Evolutionary conservation across 2,113 vertebrate genomes (phyloP).

Genomic region (Bostrychus sinensis): DNA sequence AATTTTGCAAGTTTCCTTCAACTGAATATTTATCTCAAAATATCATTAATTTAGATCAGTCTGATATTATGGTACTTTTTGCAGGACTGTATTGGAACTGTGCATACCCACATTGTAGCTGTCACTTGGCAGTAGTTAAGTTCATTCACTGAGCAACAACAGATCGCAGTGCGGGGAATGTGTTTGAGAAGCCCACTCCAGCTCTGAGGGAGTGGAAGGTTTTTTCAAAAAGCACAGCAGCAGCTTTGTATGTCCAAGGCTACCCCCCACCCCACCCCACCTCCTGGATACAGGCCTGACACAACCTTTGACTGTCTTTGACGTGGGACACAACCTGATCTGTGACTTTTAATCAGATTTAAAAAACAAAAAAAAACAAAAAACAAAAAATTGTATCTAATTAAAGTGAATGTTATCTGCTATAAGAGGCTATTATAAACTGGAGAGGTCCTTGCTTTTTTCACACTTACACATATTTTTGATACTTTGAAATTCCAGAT

Average conservation of each 20-base stretch:
- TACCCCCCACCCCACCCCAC: background rate
- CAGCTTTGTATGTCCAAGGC: background rate
- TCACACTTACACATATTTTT: no score
- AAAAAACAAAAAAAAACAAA: no score
- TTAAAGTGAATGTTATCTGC: background rate
- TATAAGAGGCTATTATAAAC: no score
- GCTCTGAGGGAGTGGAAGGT: background rate
- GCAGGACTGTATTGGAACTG: no score
- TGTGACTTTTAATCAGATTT: background rate
- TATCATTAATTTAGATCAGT: no score
- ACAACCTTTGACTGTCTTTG: background rate
- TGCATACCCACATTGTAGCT: background rate
- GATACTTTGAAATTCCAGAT: no score
- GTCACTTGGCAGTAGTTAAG: slow-evolving; percentile 11
- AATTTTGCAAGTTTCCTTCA: no score
- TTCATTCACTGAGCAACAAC: slow-evolving; percentile 18
- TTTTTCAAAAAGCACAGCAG: background rate
- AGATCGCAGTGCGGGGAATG: slow-evolving; percentile 24
- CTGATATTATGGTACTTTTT: no score
- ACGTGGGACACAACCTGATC: background rate
- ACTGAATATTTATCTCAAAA: no score
- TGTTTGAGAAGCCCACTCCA: background rate
- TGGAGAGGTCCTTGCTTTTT: no score
- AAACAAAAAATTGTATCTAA: no score
- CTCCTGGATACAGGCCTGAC: background rate